Percentiles rank a stretch among this genome's conserved stretches.
phyloP scores from a whole-genome alignment of 1,140 invertebrate genomes.

The Mamestra configurata region DNA sequence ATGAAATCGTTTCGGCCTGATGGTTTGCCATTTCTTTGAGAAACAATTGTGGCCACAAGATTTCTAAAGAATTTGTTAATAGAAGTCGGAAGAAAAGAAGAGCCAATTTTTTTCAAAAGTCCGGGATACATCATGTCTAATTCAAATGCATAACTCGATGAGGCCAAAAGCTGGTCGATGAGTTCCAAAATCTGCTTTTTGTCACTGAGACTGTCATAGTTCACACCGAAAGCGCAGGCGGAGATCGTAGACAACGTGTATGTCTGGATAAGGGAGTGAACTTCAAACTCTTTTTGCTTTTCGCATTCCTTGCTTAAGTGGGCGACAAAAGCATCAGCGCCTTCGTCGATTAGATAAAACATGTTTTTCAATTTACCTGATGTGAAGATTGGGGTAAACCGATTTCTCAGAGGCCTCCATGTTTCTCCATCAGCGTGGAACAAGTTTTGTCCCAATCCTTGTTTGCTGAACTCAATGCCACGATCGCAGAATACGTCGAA shows the following conservation, averaged over 20 bases:
- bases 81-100: constrained; percentile 44
- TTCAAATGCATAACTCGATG: constrained; percentile 38
- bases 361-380: constrained; percentile 82
- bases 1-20: constrained; percentile 57
- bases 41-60: constrained; percentile 49
- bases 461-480: constrained; percentile 79
- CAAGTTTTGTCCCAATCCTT: constrained; percentile 84
- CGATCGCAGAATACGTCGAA: constrained; percentile 87
- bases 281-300: constrained; percentile 66
- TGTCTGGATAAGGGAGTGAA: constrained; percentile 75
- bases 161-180: constrained; percentile 55
- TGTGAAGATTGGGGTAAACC: constrained; percentile 88
- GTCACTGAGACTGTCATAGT: constrained; percentile 73
- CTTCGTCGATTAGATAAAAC: constrained; percentile 74
- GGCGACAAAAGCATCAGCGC: constrained; percentile 69
- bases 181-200: constrained; percentile 46
- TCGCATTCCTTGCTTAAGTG: constrained; percentile 55
- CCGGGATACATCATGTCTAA: constrained; percentile 57
- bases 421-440: constrained; percentile 81
- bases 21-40: constrained; percentile 52
- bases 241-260: constrained; percentile 85
- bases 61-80: constrained; percentile 50
- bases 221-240: constrained; percentile 87
- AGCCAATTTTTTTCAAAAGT: constrained; percentile 48
- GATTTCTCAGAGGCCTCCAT: constrained; percentile 87